phyloP scores from a whole-genome alignment of 1,140 invertebrate species.

The Drosophila sechellia region DNA sequence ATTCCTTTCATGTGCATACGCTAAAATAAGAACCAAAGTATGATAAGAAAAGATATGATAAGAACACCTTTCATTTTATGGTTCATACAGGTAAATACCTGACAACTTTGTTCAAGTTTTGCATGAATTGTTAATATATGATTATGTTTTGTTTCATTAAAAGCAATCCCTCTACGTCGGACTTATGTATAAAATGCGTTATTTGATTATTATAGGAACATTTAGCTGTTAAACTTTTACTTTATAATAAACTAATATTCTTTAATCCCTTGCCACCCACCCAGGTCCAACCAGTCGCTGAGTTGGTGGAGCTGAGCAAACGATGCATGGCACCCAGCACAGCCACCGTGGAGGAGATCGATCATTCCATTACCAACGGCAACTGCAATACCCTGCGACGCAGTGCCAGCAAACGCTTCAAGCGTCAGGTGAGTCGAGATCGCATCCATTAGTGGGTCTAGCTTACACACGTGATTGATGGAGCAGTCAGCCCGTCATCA shows the following conservation, averaged over 20 bases:
- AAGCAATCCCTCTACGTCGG: too few species aligned
- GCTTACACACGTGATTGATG: constrained; percentile 53
- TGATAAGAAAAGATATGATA: constrained; percentile 7
- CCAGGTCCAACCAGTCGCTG: constrained; percentile 92
- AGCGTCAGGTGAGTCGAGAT: constrained; percentile 86
- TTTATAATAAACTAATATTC: too few species aligned
- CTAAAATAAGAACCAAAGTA: neutral
- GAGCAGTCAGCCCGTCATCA: constrained; percentile 8
- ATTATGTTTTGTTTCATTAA: too few species aligned
- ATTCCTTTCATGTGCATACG: constrained; percentile 3
- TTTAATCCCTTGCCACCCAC: neutral
- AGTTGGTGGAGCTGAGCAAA: constrained; percentile 93
- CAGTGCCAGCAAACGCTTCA: constrained; percentile 91
- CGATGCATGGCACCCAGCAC: constrained; percentile 86
- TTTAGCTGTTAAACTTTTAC: too few species aligned
- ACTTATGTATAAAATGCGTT: too few species aligned
- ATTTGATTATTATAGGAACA: too few species aligned
- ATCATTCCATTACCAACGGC: constrained; percentile 74
- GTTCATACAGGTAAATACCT: neutral
- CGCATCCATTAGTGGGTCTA: constrained; percentile 21
- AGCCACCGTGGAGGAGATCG: constrained; percentile 72
- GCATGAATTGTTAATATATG: neutral
- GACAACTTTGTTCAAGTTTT: neutral
- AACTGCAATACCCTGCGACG: constrained; percentile 91
- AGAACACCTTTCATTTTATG: neutral